A percentile compares a stretch with the other conserved stretches of the same genome.
Conservation (phyloP, 2,113 vertebrate genomes). For the Xiphophorus couchianus region DNA sequence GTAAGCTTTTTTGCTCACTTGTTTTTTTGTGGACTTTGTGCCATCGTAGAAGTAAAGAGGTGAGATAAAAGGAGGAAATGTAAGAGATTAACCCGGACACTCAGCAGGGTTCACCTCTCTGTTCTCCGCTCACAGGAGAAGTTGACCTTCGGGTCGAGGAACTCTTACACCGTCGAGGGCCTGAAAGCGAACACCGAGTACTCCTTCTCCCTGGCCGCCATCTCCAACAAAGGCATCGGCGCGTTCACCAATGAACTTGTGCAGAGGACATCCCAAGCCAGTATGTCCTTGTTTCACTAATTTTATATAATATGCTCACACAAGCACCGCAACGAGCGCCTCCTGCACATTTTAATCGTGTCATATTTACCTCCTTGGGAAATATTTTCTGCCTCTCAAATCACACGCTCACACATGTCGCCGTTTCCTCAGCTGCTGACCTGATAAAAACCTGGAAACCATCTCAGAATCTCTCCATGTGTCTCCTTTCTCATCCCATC, state of each 20-base stretch:
- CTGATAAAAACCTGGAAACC: conserved; percentile 35
- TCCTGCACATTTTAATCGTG: conserved; percentile 8
- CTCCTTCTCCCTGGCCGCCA: conserved; percentile 93
- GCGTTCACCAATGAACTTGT: conserved; percentile 93
- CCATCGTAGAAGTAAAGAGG: conserved; percentile 24
- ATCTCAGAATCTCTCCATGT: conserved; percentile 39
- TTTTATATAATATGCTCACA: conserved; percentile 7
- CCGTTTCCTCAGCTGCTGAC: conserved; percentile 38
- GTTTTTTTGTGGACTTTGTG: conserved; percentile 26
- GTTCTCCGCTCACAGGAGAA: conserved; percentile 80
- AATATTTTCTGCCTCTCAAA: conserved; percentile 21
- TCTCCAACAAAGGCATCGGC: conserved; percentile 93
- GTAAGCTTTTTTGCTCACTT: conserved; percentile 71
- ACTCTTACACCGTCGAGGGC: conserved; percentile 87
- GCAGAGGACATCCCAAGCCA: conserved; percentile 96
- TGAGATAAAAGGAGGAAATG: conserved; percentile 27
- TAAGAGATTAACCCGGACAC: conserved; percentile 41
- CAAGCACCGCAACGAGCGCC: not conserved
- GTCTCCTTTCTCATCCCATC: conserved; percentile 61
- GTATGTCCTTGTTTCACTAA: conserved; percentile 84
- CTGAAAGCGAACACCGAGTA: conserved; percentile 97
- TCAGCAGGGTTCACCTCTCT: conserved; percentile 7
- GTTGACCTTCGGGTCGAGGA: conserved; percentile 88
- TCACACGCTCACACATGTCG: conserved; percentile 17
- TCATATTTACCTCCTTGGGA: conserved; percentile 23